phyloP scores from a whole-genome alignment of 35 echinoderm and acorn worm species.

The Ptychodera flava region DNA sequence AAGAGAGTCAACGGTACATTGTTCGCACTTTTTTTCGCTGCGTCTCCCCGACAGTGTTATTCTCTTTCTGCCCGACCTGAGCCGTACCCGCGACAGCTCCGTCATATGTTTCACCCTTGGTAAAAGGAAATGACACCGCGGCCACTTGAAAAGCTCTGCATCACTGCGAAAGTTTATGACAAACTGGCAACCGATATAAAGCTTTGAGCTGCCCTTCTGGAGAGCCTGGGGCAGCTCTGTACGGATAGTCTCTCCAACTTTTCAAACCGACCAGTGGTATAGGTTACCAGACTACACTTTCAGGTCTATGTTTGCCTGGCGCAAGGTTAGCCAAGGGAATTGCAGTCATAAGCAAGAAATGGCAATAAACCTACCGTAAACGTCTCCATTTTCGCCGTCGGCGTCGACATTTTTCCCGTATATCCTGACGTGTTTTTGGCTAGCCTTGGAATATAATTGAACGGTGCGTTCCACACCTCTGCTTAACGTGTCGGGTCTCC shows the following conservation, averaged over 20 bases:
- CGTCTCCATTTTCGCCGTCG: neutral
- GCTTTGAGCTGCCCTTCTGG: neutral
- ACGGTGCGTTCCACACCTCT: neutral
- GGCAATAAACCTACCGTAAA: neutral
- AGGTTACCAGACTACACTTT: neutral
- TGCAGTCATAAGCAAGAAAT: no score
- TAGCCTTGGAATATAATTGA: neutral
- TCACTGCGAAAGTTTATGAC: neutral
- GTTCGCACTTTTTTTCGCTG: no score
- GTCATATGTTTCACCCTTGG: neutral
- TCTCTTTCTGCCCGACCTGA: neutral
- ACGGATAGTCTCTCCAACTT: neutral
- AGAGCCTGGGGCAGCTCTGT: neutral
- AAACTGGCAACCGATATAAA: neutral
- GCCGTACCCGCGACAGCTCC: neutral
- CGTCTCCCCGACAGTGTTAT: neutral
- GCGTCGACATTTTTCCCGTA: neutral
- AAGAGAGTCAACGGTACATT: no score
- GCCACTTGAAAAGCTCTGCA: neutral
- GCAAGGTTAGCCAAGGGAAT: no score
- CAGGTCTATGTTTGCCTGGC: no score
- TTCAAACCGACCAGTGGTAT: neutral
- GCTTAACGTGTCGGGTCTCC: neutral
- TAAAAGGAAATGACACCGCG: neutral
- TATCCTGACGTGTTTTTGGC: neutral